phyloP scores from a whole-genome alignment of 2,888 invertebrate species.

The Gandaritis pyraliata region DNA sequence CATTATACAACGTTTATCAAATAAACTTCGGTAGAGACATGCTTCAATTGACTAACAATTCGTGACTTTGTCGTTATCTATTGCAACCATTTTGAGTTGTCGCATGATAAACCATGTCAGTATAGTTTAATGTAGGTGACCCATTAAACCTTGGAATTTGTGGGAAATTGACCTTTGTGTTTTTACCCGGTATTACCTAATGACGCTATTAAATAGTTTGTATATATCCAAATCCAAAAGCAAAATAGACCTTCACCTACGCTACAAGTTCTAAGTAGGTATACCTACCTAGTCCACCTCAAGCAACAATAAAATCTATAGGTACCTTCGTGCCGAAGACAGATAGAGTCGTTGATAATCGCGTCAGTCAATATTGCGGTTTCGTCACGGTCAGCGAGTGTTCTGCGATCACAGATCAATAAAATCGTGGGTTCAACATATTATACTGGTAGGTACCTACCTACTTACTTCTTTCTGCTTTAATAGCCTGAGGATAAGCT shows the following conservation, averaged over 20 bases:
- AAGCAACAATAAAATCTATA: not conserved
- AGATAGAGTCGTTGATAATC: conserved; percentile 41
- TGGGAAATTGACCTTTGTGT: too few species aligned
- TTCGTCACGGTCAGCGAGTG: conserved; percentile 52
- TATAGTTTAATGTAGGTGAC: too few species aligned
- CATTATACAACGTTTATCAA: too few species aligned
- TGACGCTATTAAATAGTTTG: too few species aligned
- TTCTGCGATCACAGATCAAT: conserved; percentile 38
- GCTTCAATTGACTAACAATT: conserved; percentile 20
- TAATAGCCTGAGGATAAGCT: conserved; percentile 32
- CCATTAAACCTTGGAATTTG: conserved; percentile 29
- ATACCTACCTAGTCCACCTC: too few species aligned
- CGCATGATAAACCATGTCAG: conserved; percentile 32
- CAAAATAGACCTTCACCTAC: too few species aligned
- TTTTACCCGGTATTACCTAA: too few species aligned
- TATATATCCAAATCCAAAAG: too few species aligned
- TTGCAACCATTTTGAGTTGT: conserved; percentile 33
- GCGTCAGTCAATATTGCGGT: conserved; percentile 58
- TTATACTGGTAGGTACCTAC: conserved; percentile 2
- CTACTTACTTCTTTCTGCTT: conserved; percentile 15
- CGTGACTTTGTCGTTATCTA: conserved; percentile 29
- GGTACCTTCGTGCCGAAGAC: not conserved
- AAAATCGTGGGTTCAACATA: conserved; percentile 28
- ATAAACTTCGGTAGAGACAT: too few species aligned
- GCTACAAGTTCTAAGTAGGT: too few species aligned